Percentiles rank a stretch among this genome's conserved stretches.
Conservation (phyloP, 2,888 invertebrate species). For the Cyclophora albipunctata region DNA sequence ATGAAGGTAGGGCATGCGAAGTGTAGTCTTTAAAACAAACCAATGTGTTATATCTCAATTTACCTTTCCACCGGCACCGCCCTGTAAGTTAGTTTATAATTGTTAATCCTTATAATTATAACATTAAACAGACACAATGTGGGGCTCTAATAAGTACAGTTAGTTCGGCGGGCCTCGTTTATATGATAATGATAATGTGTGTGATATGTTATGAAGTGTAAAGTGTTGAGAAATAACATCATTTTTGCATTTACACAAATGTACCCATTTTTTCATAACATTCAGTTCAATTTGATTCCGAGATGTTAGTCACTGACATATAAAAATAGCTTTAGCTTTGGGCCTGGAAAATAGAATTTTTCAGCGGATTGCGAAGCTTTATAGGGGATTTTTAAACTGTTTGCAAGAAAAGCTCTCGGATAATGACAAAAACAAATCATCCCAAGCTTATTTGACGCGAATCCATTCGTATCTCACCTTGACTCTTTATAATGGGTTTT, state of each 20-base stretch:
- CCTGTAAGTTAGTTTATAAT: slow-evolving; percentile 48
- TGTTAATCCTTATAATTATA: too few relatives aligned
- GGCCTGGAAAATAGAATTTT: slow-evolving; percentile 21
- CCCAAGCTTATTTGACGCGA: slow-evolving; percentile 42
- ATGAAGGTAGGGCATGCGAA: too few relatives aligned
- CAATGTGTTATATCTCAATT: slow-evolving; percentile 35
- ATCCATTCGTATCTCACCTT: slow-evolving; percentile 61
- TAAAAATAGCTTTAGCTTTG: slow-evolving; percentile 26
- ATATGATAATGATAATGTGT: too few relatives aligned
- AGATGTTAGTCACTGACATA: slow-evolving; percentile 36
- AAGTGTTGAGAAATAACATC: not conserved
- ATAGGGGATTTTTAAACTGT: slow-evolving; percentile 24
- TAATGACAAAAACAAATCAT: slow-evolving; percentile 14
- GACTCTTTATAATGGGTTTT: slow-evolving; percentile 22
- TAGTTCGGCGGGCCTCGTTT: too few relatives aligned
- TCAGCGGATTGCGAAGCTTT: slow-evolving; percentile 43
- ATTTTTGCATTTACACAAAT: not conserved
- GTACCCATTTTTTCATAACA: too few relatives aligned
- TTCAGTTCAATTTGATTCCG: slow-evolving; percentile 2
- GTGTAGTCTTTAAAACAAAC: slow-evolving; percentile 27
- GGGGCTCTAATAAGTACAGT: too few relatives aligned
- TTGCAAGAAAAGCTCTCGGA: slow-evolving; percentile 34
- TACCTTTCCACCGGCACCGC: slow-evolving; percentile 70
- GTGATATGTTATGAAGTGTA: too few relatives aligned
- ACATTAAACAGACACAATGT: too few relatives aligned